Percentiles rank a stretch among this genome's conserved stretches.
These are phyloP conservation scores for Scolopax bukidnonensis DNA, from an alignment of 2,797 vertebrate genomes.

Conservation along the genomic window DNA sequence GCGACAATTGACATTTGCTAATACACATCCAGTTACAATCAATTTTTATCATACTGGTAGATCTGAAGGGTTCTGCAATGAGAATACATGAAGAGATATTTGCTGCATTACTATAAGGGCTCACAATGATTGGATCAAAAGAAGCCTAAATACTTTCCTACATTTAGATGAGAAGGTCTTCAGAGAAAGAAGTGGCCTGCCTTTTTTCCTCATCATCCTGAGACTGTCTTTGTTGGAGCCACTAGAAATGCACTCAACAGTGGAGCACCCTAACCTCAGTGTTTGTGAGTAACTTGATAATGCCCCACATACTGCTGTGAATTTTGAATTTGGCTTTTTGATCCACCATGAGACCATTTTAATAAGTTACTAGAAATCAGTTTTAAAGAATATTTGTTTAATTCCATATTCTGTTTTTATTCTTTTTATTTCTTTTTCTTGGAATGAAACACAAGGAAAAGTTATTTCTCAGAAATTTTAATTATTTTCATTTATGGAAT, in stretches of 20 bases:
- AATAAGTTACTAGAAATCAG: neutral
- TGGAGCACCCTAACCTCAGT: neutral
- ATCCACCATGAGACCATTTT: neutral
- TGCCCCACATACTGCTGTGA: rapidly evolving
- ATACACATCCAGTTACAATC: neutral
- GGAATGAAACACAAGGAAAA: neutral
- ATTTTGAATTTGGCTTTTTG: neutral
- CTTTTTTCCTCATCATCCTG: neutral
- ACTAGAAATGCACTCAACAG: neutral
- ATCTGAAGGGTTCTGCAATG: neutral
- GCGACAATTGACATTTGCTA: neutral
- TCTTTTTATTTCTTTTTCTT: neutral
- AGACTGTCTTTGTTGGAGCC: neutral
- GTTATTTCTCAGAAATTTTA: neutral
- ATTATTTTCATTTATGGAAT: conserved; percentile 5
- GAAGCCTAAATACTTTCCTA: neutral
- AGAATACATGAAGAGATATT: neutral
- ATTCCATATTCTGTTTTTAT: neutral
- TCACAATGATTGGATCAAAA: neutral
- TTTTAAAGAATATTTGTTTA: neutral
- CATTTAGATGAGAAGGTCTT: neutral
- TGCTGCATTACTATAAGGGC: neutral
- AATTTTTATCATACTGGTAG: neutral
- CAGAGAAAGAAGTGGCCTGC: neutral
- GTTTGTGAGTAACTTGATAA: neutral